A percentile compares a stretch with the other conserved stretches of the same genome.
These are phyloP conservation scores for Neosilurus mollespiculum DNA, from an alignment of 2,797 vertebrate species.

Conservation along the genomic window DNA sequence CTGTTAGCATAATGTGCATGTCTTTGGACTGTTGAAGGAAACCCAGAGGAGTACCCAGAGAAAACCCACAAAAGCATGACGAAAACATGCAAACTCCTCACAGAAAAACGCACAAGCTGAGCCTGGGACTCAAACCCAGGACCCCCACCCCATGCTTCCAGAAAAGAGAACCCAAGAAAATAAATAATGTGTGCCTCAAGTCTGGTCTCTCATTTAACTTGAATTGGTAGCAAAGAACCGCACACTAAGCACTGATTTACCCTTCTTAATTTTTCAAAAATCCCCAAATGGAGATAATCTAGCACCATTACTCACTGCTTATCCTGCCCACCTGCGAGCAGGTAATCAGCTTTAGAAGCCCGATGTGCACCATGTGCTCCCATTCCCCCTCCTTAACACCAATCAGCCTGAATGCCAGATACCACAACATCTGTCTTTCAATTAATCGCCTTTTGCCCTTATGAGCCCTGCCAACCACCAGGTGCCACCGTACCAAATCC, in stretches of 20 bases:
- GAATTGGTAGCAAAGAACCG: background rate
- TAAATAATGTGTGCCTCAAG: too few species aligned
- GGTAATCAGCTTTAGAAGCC: conserved; percentile 35
- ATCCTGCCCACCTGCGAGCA: conserved; percentile 24
- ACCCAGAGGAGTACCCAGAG: too few species aligned
- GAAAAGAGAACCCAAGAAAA: too few species aligned
- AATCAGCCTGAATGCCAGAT: conserved; percentile 20
- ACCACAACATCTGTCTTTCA: conserved; percentile 45
- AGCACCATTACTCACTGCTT: background rate
- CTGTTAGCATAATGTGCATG: too few species aligned
- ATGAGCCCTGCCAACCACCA: conserved; percentile 31
- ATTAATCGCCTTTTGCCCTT: conserved; percentile 36
- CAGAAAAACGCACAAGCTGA: too few species aligned
- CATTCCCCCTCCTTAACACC: conserved; percentile 35
- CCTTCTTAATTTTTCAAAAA: background rate
- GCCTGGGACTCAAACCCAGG: too few species aligned
- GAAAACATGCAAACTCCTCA: too few species aligned
- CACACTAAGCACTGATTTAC: background rate
- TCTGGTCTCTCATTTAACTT: too few species aligned
- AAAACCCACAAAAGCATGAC: too few species aligned
- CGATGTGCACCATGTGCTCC: conserved; percentile 37
- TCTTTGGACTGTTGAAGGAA: too few species aligned
- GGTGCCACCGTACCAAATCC: conserved; percentile 29
- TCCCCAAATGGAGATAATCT: background rate
- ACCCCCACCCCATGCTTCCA: too few species aligned